Evolutionary conservation across 2,888 invertebrate species (phyloP).

Genomic region (Troides oblongomaculatus): DNA sequence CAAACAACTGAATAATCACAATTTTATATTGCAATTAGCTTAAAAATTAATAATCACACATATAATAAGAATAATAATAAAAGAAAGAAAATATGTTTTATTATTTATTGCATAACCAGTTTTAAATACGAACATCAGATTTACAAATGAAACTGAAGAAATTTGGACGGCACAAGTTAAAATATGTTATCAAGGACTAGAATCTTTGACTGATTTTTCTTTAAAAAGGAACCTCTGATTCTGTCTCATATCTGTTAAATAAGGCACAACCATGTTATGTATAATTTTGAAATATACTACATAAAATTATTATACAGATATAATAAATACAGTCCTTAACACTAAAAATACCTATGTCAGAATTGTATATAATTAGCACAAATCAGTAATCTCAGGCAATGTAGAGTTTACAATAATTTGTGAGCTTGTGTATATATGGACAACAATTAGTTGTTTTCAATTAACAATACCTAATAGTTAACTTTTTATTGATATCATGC

Average conservation of each 20-base stretch:
- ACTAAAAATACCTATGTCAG: background rate
- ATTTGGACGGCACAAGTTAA: conserved; percentile 75
- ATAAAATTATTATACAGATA: conserved; percentile 9
- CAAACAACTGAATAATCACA: no score
- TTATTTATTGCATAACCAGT: conserved; percentile 40
- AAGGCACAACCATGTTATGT: conserved; percentile 69
- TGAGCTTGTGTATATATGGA: conserved; percentile 1
- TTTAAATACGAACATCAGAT: conserved; percentile 43
- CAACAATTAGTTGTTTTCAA: background rate
- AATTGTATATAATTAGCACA: conserved; percentile 5
- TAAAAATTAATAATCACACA: no score
- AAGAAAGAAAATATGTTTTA: background rate
- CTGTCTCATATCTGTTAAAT: conserved; percentile 50
- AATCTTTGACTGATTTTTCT: conserved; percentile 50
- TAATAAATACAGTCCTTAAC: conserved; percentile 11
- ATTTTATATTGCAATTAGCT: no score
- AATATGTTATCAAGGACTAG: conserved; percentile 67
- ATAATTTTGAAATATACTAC: conserved; percentile 33
- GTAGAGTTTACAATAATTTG: conserved; percentile 10
- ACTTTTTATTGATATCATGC: conserved; percentile 17
- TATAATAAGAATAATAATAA: background rate
- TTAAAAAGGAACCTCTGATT: conserved; percentile 58
- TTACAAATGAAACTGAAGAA: conserved; percentile 57
- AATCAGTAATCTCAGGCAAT: conserved; percentile 16
- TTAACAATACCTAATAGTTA: conserved; percentile 24